phyloP scores from a whole-genome alignment of 2,113 vertebrate genomes.

The Terrapene triunguis region DNA sequence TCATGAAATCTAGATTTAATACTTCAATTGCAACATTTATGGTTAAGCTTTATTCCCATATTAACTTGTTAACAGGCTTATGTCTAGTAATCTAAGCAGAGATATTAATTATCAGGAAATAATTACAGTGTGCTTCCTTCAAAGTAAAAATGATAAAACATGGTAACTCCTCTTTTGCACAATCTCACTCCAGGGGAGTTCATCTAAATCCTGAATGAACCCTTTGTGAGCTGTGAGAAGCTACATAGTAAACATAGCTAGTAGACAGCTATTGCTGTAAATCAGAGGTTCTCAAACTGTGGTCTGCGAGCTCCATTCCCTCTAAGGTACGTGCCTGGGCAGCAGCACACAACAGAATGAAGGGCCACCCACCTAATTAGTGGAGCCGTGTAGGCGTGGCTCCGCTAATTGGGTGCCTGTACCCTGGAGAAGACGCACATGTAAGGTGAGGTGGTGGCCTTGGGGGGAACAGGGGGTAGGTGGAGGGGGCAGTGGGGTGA shows the following conservation, averaged over 20 bases:
- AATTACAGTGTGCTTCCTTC: neutral
- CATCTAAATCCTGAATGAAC: neutral
- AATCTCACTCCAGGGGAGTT: neutral
- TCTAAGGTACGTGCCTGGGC: too few species aligned
- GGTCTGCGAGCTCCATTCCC: too few species aligned
- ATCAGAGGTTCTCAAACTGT: neutral
- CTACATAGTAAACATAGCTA: neutral
- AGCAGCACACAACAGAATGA: too few species aligned
- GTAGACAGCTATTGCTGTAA: neutral
- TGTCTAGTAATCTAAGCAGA: neutral
- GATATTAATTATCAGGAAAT: neutral
- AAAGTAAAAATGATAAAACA: neutral
- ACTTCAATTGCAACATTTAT: neutral
- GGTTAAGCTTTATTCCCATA: neutral
- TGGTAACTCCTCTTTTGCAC: neutral
- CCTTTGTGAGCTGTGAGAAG: neutral
- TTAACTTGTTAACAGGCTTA: neutral
- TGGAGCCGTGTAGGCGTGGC: too few species aligned
- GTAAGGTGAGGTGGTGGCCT: too few species aligned
- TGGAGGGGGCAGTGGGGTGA: too few species aligned
- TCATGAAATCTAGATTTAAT: neutral
- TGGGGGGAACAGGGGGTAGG: too few species aligned
- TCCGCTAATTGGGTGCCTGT: too few species aligned
- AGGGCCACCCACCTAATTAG: too few species aligned
- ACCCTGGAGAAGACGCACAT: too few species aligned